Evolutionary conservation across 2,888 invertebrate species (phyloP), one percentile per base, ranked within the genome.

Genomic region (Caenorhabditis japonica): DNA sequence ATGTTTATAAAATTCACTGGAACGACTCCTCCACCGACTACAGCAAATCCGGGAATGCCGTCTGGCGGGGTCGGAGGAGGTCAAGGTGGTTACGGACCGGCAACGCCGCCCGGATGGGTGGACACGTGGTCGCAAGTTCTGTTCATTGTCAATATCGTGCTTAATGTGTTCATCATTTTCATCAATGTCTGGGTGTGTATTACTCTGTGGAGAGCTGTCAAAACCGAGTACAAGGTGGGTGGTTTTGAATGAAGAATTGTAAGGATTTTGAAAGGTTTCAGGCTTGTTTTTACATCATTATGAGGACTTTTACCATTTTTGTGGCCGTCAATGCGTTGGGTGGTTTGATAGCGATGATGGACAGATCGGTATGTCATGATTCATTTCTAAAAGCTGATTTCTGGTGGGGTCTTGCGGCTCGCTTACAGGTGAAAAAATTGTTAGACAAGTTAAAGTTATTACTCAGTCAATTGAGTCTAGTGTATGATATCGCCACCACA

Each of bases 201-300:
- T 4, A 30, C 38, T 21, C 49, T 69, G n/a, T 69, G 60, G 60
- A 47, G 53, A 39, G 58, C 53, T 2, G 46, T 39, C 0, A 55
- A 34, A 12, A 46, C 51, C 4, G 60, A 60, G 38, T 60, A 55
- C 27, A 47, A 69, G 49, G 68, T 68, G 3, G 4, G 49, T n/a
- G n/a, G n/a, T n/a, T 19, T 5, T 15, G 17, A 23, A n/a, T 5
- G 33, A 25, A 17, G n/a, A 19, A 36, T 46, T 4, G 2, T 2
- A 15, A 7, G 19, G 17, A 30, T 5, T 30, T 19, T 2, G 4
- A 15, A n/a, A 30, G 13, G 5, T 51, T 60, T 15, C 36, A 69
- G 60, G 69, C 60, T 0, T 69, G 69, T 25, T 69, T 69, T 49
- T 69, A 69, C 55, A 69, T 69, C 15, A 69, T 69, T 46, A 69